Evolutionary conservation across 2,113 vertebrate species (phyloP).

Genomic region (Prolemur simus): DNA sequence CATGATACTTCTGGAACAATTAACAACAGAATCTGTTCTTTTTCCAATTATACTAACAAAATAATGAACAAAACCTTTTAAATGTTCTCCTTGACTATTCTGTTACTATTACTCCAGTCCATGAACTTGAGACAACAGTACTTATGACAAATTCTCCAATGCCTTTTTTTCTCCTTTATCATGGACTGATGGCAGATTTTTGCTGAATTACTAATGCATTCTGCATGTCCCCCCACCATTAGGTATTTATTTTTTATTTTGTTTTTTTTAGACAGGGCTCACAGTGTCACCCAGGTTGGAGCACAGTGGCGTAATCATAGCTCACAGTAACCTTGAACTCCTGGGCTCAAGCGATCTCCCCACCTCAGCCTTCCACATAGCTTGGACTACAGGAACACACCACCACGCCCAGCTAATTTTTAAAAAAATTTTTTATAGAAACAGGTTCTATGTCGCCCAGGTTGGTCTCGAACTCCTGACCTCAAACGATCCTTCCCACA

Average conservation of each 20-base stretch:
- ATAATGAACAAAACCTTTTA: constrained; percentile 55
- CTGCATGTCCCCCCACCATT: constrained; percentile 69
- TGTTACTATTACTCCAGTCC: constrained; percentile 13
- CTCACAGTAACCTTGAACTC: no score
- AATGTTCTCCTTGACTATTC: constrained; percentile 50
- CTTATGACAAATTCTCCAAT: constrained; percentile 76
- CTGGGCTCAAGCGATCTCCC: no score
- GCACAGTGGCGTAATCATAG: no score
- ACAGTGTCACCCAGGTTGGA: no score
- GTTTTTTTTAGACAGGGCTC: no score
- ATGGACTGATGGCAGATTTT: constrained; percentile 67
- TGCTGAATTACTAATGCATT: constrained; percentile 73
- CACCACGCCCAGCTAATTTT: no score
- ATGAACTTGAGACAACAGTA: constrained; percentile 63
- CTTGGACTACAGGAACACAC: no score
- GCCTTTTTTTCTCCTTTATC: constrained; percentile 72
- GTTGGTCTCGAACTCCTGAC: no score
- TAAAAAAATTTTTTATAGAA: no score
- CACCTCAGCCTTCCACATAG: no score
- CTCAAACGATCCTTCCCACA: no score
- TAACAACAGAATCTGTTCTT: not conserved
- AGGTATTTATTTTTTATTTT: constrained; percentile 24
- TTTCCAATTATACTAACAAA: constrained; percentile 66
- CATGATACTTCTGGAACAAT: constrained; percentile 48
- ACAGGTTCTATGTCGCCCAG: no score